Percentiles rank a stretch among this genome's conserved stretches.
These are phyloP conservation scores for Cinclus mexicanus DNA, from an alignment of 2,113 vertebrate genomes.

Conservation along the genomic window DNA sequence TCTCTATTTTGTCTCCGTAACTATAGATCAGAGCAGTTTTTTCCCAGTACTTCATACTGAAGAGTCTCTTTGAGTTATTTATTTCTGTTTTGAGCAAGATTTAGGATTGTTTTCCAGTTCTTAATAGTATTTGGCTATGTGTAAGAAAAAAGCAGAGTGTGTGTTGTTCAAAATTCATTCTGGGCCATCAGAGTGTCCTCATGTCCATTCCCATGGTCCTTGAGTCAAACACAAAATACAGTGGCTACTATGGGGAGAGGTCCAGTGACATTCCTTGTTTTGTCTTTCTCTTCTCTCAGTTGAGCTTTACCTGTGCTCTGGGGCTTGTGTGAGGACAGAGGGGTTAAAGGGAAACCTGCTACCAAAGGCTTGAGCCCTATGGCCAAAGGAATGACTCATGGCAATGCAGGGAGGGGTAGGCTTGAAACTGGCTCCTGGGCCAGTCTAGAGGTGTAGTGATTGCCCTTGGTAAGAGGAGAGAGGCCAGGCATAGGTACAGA, in stretches of 20 bases:
- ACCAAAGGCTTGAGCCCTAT: background rate
- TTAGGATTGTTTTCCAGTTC: background rate
- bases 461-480: background rate
- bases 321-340: background rate
- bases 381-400: accelerated
- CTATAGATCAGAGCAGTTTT: background rate
- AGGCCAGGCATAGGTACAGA: background rate
- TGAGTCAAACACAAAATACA: background rate
- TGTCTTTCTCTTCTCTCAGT: background rate
- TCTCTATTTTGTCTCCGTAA: background rate
- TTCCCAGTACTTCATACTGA: background rate
- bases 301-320: background rate
- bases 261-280: background rate
- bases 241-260: background rate
- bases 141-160: background rate
- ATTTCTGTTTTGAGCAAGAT: background rate
- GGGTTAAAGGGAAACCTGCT: background rate
- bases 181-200: background rate
- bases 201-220: background rate
- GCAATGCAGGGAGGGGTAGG: background rate
- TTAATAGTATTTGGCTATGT: background rate
- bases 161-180: background rate
- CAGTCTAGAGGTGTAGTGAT: background rate
- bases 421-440: background rate
- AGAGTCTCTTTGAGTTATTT: background rate